Conservation (phyloP, 2,797 vertebrate species). For the Sciurus carolinensis region DNA sequence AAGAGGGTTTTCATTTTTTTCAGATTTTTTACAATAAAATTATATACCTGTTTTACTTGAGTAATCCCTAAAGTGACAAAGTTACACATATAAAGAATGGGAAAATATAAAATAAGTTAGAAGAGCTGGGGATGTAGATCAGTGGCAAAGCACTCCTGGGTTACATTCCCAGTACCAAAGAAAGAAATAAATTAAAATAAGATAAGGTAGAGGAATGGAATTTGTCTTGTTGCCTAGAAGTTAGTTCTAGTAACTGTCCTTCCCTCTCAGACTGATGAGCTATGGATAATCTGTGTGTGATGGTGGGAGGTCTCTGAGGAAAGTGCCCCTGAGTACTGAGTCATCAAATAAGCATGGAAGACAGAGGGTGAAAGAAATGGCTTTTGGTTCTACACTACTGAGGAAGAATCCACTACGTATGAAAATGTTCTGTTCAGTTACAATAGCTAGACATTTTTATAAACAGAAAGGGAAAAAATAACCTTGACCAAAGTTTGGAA, state of each 20-base stretch:
- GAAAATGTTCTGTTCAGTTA: neutral
- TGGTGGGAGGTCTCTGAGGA: neutral
- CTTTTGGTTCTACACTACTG: neutral
- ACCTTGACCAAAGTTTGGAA: neutral
- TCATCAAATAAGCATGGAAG: neutral
- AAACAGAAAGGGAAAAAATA: neutral
- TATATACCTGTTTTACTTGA: neutral
- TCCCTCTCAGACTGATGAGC: neutral
- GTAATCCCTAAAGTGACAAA: slow-evolving; percentile 16
- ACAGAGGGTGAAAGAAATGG: neutral
- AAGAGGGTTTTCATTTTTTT: neutral
- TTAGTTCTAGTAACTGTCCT: neutral
- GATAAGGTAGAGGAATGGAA: neutral
- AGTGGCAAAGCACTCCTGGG: too few species aligned
- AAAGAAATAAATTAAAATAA: neutral
- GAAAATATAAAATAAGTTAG: slow-evolving; percentile 5
- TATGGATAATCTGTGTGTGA: neutral
- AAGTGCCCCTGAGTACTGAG: neutral
- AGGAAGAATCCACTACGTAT: neutral
- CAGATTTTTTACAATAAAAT: slow-evolving; percentile 47
- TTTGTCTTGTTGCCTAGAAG: neutral
- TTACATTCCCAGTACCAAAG: too few species aligned
- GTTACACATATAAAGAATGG: neutral
- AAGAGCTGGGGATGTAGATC: neutral
- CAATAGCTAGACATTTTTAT: slow-evolving; percentile 47